Evolutionary conservation across 2,113 vertebrate species (phyloP).

Genomic region (Paradoxurus hermaphroditus): DNA sequence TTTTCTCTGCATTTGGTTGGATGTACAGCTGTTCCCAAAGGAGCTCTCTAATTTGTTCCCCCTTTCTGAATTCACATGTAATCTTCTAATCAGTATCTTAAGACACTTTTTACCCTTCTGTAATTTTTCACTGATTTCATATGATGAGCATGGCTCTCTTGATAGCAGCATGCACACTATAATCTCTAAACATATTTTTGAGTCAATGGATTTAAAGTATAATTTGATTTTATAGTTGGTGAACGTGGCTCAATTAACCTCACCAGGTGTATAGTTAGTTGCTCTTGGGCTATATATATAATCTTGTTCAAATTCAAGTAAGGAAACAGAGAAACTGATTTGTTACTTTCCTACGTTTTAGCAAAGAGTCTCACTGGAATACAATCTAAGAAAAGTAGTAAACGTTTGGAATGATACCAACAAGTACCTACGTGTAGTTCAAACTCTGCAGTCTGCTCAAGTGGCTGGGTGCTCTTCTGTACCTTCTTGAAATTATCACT

Average conservation of each 20-base stretch:
- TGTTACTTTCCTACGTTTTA: not conserved
- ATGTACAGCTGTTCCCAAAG: conserved; percentile 43
- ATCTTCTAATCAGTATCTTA: conserved; percentile 76
- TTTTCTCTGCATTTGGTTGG: conserved; percentile 38
- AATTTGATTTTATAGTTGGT: conserved; percentile 75
- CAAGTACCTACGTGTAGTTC: not conserved
- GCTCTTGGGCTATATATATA: conserved; percentile 71
- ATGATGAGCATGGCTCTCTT: conserved; percentile 64
- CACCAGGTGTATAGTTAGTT: conserved; percentile 71
- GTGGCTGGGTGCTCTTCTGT: not conserved
- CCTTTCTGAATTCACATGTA: conserved; percentile 63
- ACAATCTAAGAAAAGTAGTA: not conserved
- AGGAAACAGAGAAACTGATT: conserved; percentile 58
- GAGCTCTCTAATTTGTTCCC: conserved; percentile 59
- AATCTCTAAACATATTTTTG: conserved; percentile 64
- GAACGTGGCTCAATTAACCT: conserved; percentile 68
- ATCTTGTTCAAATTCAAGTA: conserved; percentile 71
- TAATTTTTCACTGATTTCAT: conserved; percentile 76
- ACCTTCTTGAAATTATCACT: not conserved
- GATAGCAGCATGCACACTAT: conserved; percentile 51
- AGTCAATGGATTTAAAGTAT: conserved; percentile 62
- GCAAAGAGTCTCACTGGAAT: not conserved
- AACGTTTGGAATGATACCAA: not conserved
- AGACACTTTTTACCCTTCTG: conserved; percentile 70
- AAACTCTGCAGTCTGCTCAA: not conserved